phyloP scores from a whole-genome alignment of 2,797 vertebrate genomes.

The Bradypodion ventrale region DNA sequence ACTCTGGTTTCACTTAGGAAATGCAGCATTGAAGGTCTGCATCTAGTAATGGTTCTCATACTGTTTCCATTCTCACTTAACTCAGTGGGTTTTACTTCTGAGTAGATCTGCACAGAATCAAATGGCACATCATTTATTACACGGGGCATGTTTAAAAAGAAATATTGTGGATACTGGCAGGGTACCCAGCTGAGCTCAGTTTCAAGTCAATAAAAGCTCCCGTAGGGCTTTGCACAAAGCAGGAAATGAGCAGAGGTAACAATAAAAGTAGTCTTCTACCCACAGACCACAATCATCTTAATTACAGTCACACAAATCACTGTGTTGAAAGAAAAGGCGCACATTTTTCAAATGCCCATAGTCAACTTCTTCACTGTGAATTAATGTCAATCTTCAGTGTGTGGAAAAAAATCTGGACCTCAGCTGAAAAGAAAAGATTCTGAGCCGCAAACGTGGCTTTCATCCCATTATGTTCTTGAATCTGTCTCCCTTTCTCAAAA shows the following conservation, averaged over 20 bases:
- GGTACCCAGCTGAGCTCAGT: slow-evolving; percentile 6
- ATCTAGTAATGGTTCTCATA: background rate
- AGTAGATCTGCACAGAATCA: background rate
- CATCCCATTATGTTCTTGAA: slow-evolving; percentile 60
- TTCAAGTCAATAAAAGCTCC: slow-evolving; percentile 28
- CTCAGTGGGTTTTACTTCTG: background rate
- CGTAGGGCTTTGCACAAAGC: slow-evolving; percentile 40
- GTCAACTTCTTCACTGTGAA: slow-evolving; percentile 67
- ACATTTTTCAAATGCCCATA: slow-evolving; percentile 69
- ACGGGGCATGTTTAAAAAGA: background rate
- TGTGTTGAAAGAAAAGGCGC: slow-evolving; percentile 78
- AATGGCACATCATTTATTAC: background rate
- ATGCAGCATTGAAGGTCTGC: background rate
- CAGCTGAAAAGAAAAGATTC: slow-evolving; percentile 69
- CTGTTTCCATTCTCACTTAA: background rate
- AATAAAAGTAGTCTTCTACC: slow-evolving; percentile 64
- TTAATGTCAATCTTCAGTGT: slow-evolving; percentile 66
- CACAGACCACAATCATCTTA: slow-evolving; percentile 73
- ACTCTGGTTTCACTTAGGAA: background rate
- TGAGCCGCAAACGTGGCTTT: slow-evolving; percentile 70
- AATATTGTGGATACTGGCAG: background rate
- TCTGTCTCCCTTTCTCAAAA: slow-evolving; percentile 60
- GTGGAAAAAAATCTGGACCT: slow-evolving; percentile 69
- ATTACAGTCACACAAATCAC: slow-evolving; percentile 76
- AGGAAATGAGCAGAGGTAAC: slow-evolving; percentile 64